Evolutionary conservation across 2,113 vertebrate species (phyloP).

Genomic region (Bambusicola thoracicus): DNA sequence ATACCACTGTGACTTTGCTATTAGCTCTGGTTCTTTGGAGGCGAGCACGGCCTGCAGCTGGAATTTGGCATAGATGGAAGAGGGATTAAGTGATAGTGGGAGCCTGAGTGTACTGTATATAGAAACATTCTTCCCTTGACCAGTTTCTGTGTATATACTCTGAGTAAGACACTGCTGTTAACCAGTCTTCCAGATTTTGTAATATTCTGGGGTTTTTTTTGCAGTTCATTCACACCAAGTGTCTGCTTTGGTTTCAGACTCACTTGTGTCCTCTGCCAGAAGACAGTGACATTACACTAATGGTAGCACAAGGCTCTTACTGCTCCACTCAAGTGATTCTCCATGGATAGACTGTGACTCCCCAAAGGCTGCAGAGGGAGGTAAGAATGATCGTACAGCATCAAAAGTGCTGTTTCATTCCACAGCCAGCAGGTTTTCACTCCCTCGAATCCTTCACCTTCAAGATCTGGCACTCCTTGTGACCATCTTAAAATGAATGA

Average conservation of each 20-base stretch:
- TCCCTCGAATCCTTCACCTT: not conserved
- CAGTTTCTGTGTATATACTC: not conserved
- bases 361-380: slow-evolving; percentile 11
- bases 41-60: not conserved
- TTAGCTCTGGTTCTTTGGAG: slow-evolving; percentile 10
- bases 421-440: slow-evolving; percentile 2
- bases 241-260: slow-evolving; percentile 42
- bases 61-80: slow-evolving; percentile 47
- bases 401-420: not conserved
- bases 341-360: not conserved
- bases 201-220: not conserved
- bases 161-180: not conserved
- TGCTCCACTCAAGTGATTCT: slow-evolving; percentile 12
- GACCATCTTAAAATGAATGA: not conserved
- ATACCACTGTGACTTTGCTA: slow-evolving; percentile 5
- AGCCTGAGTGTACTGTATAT: not conserved
- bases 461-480: not conserved
- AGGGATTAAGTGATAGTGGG: slow-evolving; percentile 52
- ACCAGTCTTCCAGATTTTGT: not conserved
- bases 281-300: not conserved
- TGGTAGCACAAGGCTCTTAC: not conserved
- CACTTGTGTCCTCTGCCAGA: not conserved
- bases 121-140: not conserved
- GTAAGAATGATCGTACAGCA: slow-evolving; percentile 18
- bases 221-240: not conserved